Base-by-base conservation (phyloP, 2,113 vertebrate genomes). In the Engraulis encrasicolus region DNA sequence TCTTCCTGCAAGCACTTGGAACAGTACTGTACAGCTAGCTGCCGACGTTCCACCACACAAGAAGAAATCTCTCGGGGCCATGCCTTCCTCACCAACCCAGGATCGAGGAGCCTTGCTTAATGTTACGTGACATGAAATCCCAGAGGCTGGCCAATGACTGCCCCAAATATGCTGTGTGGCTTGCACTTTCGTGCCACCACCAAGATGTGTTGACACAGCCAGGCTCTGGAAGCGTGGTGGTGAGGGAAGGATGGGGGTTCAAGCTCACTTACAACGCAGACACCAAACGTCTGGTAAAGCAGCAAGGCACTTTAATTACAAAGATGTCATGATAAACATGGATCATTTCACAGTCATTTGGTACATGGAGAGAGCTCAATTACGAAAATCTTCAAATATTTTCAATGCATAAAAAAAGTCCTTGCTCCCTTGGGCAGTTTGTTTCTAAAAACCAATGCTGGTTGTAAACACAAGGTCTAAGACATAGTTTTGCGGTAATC, bases 61-160 rank as follows among this genome's bases (percentile, higher is more conserved):
- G 34, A 48, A 34, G 17, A 45, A 74, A 78, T 78, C 15, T 81
- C 77, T 50, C 37, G 11, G 78, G 78, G 54, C 52, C n/a, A 61
- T 71, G 50, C 78, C 80, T 40, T 19, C 49, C 49, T 78, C 50
- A 38, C 38, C 83, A 85, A 78, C 83, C 50, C 82, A 45, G 50
- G 38, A 54, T 80, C 11, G 54, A 82, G 84, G 40, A 37, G 61
- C 58, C 61, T 61, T 80, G 40, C 45, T 82, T 45, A 87, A 87
- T 84, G 83, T 31, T 38, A 50, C 80, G 80, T 80, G 34, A 78
- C 49, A 23, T 17, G 20, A 77, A 23, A 48, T 82, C 61, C 84
- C 58, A 77, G 34, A 78, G 82, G 61, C 66, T 18, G 17, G 50
- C 2, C 7, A 50, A 27, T 82, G 74, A 87, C 9, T 34, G 38